Evolutionary conservation across 2,888 invertebrate genomes (phyloP), one percentile per base, ranked within the genome.

Genomic region (Eupithecia inturbata): DNA sequence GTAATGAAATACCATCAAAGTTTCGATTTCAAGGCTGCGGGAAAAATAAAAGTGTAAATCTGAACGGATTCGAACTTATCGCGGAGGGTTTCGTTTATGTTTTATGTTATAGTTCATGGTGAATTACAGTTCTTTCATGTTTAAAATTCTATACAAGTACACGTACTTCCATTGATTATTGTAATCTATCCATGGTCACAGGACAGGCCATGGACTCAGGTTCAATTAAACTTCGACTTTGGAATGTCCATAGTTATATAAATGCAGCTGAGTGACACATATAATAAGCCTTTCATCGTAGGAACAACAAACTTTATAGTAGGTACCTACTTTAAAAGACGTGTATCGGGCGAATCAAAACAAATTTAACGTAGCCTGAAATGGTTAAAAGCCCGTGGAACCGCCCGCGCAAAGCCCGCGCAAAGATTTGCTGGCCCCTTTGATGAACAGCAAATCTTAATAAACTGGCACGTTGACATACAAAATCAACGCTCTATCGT

Each of bases 61-160:
- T 76, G 81, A 78, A 68, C 68, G 31, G 39, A 80, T 69, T 85
- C 66, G 64, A 53, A 81, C 72, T 85, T 83, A 83, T 84, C 81
- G 79, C 76, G 71, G 77, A 71, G 72, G 77, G 79, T 64, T 36
- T 36, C n/a, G 63, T 64, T 19, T 33, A 33, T 64, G 22, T 82
- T 80, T 81, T 79, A 74, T 79, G 79, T 73, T 79, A 74, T 73
- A 79, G 83, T 86, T 83, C 84, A 84, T 80, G 82, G 82, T 81
- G 81, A 83, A 83, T 80, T 82, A 78, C 72, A 73, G 71, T 73
- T 70, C 73, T 72, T 31, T 62, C 62, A 31, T 62, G 62, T 62
- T 62, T 62, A 31, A 31, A 31, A 62, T 62, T 31, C 7, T 19
- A 19, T 31, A 28, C 9, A 28, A n/a, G 28, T 53, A 22, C 10